Evolutionary conservation across 2,888 invertebrate species (phyloP).

Genomic region (Campoplex capitator): DNA sequence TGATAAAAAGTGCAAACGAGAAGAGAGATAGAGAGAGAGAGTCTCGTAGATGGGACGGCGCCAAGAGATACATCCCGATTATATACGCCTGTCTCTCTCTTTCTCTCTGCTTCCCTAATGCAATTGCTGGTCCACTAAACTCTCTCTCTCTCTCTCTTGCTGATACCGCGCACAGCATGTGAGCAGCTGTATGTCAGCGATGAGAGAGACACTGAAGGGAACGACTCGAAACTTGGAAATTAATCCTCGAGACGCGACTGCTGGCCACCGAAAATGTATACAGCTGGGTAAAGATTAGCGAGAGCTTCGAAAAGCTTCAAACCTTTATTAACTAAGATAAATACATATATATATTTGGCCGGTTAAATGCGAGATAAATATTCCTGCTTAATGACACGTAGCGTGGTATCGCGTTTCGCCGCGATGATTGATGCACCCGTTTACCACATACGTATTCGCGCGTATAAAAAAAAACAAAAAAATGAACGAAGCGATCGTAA

Average conservation of each 20-base stretch:
- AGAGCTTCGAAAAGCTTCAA: constrained; percentile 5
- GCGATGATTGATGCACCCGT: constrained; percentile 20
- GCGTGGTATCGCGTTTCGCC: neutral
- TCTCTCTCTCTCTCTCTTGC: neutral
- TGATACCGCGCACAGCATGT: constrained; percentile 43
- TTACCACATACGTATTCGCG: neutral
- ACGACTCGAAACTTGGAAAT: constrained; percentile 18
- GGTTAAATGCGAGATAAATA: neutral
- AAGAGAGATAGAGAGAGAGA: constrained; percentile 4
- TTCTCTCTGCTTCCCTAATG: constrained; percentile 7
- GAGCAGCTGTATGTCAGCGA: constrained; percentile 44
- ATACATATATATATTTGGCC: neutral
- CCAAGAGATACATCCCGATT: constrained; percentile 63
- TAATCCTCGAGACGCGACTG: constrained; percentile 30
- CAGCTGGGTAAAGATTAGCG: constrained; percentile 37
- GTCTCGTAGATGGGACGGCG: constrained; percentile 59
- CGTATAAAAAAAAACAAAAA: neutral
- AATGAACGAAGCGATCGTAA: neutral
- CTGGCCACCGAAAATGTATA: constrained; percentile 27
- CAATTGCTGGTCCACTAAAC: constrained; percentile 24
- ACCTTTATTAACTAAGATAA: constrained; percentile 10
- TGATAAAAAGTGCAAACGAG: constrained; percentile 15
- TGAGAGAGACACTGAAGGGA: constrained; percentile 28
- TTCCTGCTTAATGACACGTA: constrained; percentile 10
- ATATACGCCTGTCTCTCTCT: constrained; percentile 24